phyloP scores from a whole-genome alignment of 1,140 invertebrate genomes.

The Lepidotrigona ventralis region DNA sequence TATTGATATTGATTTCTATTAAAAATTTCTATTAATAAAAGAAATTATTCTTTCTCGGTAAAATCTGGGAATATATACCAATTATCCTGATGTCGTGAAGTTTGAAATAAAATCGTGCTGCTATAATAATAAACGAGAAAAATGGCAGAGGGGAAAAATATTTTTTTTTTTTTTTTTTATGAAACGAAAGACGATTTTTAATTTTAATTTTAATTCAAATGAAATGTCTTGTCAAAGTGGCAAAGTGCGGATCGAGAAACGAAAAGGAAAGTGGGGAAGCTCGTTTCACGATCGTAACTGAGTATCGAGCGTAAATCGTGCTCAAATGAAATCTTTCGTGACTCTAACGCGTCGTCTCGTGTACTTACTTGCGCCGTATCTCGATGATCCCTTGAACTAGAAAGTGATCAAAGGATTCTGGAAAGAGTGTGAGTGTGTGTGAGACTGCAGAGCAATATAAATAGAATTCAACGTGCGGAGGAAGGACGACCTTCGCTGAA shows the following conservation, averaged over 20 bases:
- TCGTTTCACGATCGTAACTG: not conserved
- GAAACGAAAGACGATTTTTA: too few species aligned
- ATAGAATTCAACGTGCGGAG: not conserved
- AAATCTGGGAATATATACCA: too few species aligned
- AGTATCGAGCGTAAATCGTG: not conserved
- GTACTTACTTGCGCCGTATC: not conserved
- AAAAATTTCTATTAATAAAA: too few species aligned
- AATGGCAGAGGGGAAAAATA: too few species aligned
- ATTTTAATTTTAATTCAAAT: too few species aligned
- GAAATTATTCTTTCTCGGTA: too few species aligned
- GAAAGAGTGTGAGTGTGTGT: not conserved
- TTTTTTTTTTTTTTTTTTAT: too few species aligned
- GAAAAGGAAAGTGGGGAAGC: not conserved
- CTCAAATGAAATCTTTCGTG: not conserved
- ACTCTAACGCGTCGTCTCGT: not conserved
- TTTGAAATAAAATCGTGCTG: too few species aligned
- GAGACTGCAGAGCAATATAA: not conserved
- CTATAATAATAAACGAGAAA: too few species aligned
- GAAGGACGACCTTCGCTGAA: not conserved
- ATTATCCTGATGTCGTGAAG: too few species aligned
- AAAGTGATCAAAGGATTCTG: slow-evolving; percentile 37
- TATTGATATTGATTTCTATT: too few species aligned
- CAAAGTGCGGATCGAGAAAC: not conserved
- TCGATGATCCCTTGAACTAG: slow-evolving; percentile 41
- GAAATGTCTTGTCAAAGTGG: too few species aligned